Evolutionary conservation across 2,113 vertebrate species (phyloP), one percentile per base, ranked within the genome.

Genomic region (Glaucidium brasilianum): DNA sequence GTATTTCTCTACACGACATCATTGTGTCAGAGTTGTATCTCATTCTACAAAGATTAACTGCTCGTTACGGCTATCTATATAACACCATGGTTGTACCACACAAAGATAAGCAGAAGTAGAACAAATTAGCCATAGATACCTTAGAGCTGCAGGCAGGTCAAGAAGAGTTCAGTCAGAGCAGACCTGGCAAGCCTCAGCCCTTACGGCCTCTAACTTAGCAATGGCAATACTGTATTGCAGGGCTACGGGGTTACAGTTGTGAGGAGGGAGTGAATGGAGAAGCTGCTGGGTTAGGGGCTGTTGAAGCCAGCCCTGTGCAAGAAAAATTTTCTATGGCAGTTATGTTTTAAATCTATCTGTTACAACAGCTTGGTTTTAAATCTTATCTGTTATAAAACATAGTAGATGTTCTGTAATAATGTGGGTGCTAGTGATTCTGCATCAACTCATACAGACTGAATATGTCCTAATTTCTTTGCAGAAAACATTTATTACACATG

Each of bases 161-260:
- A 39, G 64, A n/a, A 35, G 58, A 74, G 12, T n/a, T 45, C 41
- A 66, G 43, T 16, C 37, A 47, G 75, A 55, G 29, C n/a, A 67
- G 50, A 47, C 18, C 21, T 79, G 71, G 8, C 15, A 79, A 85
- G 19, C 13, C 45, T 59, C 56, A 27, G 53, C 60, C 58, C 34
- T 39, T 60, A 10, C 6, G 11, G 23, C 32, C 26, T 52, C 39
- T 64, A 29, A 12, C 34, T 77, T 21, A 45, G 14, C 21, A 27
- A 12, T 9, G 21, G 14, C n/a, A 58, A 7, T 9, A 11, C 19
- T 21, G 11, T 35, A 32, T 27, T 78, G 35, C 43, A 71, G 75
- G 37, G 30, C 32, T 79, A 1, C 0, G 0, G 39, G 30, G 4
- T 47, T n/a, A 8, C 27, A 15, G 2, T 5, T 34, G 13, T 53